Conservation (phyloP, 2,113 vertebrate genomes). For the Rousettus leschenaultii region DNA sequence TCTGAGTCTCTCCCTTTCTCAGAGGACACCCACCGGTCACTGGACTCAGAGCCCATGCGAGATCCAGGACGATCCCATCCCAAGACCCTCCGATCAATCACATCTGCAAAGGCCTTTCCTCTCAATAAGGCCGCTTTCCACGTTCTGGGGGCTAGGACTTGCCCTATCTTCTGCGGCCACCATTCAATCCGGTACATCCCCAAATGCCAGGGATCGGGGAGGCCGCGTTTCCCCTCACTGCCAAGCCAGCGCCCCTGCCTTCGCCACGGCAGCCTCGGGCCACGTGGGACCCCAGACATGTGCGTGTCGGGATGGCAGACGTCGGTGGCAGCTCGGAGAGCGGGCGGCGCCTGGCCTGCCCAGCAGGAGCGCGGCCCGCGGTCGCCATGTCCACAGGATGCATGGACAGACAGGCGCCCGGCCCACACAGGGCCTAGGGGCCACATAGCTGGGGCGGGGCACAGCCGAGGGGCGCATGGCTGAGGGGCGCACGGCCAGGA, state of each 20-base stretch:
- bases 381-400: neutral
- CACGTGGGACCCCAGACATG: rapidly evolving
- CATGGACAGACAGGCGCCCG: neutral
- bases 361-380: neutral
- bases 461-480: too few relatives aligned
- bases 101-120: neutral
- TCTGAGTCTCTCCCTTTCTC: neutral
- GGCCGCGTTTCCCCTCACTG: neutral
- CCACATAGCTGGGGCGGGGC: too few relatives aligned
- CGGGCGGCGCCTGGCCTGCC: neutral
- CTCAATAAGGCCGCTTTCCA: neutral
- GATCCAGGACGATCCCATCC: neutral
- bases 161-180: neutral
- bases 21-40: neutral
- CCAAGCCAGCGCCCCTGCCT: neutral
- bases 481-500: too few relatives aligned
- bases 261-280: neutral
- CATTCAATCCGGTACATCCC: neutral
- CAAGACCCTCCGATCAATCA: neutral
- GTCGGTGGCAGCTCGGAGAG: rapidly evolving
- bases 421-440: too few relatives aligned
- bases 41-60: too few relatives aligned
- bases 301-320: neutral
- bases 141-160: neutral
- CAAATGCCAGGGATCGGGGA: neutral